phyloP scores from a whole-genome alignment of 2,113 vertebrate genomes.

The Nothobranchius kuhntae region DNA sequence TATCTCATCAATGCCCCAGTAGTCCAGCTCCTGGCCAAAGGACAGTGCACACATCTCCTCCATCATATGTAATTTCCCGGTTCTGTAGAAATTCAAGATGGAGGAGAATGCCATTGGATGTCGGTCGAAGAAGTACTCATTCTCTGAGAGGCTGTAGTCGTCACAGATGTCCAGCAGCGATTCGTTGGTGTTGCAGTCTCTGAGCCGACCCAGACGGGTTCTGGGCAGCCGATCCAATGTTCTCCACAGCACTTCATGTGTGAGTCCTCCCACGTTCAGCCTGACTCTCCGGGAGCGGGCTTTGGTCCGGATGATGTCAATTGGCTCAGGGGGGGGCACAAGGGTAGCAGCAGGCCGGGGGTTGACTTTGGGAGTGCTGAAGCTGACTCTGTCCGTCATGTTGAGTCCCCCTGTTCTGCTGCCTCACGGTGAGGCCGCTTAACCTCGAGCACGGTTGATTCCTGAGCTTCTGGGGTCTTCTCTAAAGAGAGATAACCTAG shows the following conservation, averaged over 20 bases:
- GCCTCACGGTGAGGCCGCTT: background rate
- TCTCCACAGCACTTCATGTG: conserved; percentile 96
- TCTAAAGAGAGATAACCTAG: conserved; percentile 19
- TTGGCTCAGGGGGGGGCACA: conserved; percentile 89
- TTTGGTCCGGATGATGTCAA: conserved; percentile 94
- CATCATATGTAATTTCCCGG: conserved; percentile 99
- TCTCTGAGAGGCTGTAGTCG: conserved; percentile 91
- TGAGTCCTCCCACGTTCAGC: conserved; percentile 95
- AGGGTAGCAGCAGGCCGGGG: conserved; percentile 76
- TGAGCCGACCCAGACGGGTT: conserved; percentile 90
- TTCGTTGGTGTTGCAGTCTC: conserved; percentile 96
- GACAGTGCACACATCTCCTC: conserved; percentile 99
- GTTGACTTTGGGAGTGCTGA: conserved; percentile 79
- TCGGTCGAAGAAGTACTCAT: conserved; percentile 97
- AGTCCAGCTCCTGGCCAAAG: conserved; percentile 98
- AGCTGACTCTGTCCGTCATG: conserved; percentile 87
- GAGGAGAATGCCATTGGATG: conserved; percentile 98
- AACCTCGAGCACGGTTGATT: background rate
- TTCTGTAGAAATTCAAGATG: conserved; percentile 99
- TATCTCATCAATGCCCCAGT: conserved; percentile 99
- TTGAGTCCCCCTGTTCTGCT: conserved; percentile 43
- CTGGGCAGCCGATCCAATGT: conserved; percentile 96
- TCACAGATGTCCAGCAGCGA: conserved; percentile 95
- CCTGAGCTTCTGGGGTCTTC: background rate
- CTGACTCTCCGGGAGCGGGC: conserved; percentile 88